Evolutionary conservation across 2,113 vertebrate species (phyloP).

Genomic region (Pantherophis guttatus): DNA sequence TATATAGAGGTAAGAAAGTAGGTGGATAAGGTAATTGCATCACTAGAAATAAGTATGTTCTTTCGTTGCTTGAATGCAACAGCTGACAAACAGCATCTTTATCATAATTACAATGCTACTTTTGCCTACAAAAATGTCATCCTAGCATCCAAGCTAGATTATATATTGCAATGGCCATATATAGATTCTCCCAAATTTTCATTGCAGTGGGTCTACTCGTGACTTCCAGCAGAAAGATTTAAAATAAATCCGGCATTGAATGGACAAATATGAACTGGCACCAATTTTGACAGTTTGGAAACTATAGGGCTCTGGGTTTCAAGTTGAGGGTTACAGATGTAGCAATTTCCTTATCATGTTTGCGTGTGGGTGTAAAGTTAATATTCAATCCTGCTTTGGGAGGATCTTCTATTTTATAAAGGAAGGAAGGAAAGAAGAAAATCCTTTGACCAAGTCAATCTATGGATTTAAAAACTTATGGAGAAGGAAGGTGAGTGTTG

Average conservation of each 20-base stretch:
- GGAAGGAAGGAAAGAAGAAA: not conserved
- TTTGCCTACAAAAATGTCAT: not conserved
- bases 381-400: not conserved
- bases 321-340: not conserved
- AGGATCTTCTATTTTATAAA: not conserved
- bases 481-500: slow-evolving; percentile 47
- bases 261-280: not conserved
- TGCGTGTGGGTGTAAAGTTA: not conserved
- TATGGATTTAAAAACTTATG: not conserved
- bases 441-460: not conserved
- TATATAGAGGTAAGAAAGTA: not conserved
- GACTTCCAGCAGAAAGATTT: not conserved
- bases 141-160: not conserved
- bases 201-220: not conserved
- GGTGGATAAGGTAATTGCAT: not conserved
- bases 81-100: not conserved
- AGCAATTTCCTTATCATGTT: not conserved
- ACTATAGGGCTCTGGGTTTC: not conserved
- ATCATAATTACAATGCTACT: not conserved
- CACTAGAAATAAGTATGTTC: not conserved
- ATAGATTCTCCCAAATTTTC: not conserved
- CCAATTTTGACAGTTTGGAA: not conserved
- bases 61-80: not conserved
- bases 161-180: not conserved
- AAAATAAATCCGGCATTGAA: not conserved